phyloP scores from a whole-genome alignment of 2,113 vertebrate species.

The Eulemur macaco region DNA sequence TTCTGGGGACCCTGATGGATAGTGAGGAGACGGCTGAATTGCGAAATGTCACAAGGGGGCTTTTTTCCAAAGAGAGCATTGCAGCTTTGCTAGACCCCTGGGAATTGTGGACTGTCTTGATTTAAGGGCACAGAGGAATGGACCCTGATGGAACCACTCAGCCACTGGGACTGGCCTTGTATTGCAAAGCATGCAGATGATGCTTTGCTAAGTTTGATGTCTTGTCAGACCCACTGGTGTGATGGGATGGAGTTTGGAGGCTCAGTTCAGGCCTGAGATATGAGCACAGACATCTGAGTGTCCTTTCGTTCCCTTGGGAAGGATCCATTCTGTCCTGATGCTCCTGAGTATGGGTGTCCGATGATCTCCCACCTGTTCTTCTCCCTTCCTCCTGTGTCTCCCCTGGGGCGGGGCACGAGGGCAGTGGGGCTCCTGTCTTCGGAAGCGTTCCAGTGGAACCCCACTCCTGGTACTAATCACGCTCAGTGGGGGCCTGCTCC shows the following conservation, averaged over 20 bases:
- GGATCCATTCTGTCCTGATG: neutral
- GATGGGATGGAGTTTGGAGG: neutral
- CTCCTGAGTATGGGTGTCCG: neutral
- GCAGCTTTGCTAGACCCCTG: neutral
- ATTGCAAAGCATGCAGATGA: neutral
- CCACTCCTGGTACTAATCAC: slow-evolving; percentile 81
- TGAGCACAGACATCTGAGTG: neutral
- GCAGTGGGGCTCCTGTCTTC: neutral
- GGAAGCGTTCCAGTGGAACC: slow-evolving; percentile 37
- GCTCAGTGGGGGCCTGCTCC: slow-evolving; percentile 84
- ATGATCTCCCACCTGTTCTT: neutral
- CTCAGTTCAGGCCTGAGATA: neutral
- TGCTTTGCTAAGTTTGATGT: neutral
- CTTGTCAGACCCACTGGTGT: neutral
- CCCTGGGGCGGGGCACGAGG: neutral
- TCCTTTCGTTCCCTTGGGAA: neutral
- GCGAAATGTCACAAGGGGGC: neutral
- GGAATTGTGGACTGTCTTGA: neutral
- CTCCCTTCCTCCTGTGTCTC: neutral
- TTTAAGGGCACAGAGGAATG: neutral
- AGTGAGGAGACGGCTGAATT: neutral
- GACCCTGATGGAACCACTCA: neutral
- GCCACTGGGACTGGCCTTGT: accelerated
- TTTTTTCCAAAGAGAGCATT: neutral
- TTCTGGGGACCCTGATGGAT: neutral